phyloP scores from a whole-genome alignment of 1,140 invertebrate genomes.

The Bicyclus anynana region DNA sequence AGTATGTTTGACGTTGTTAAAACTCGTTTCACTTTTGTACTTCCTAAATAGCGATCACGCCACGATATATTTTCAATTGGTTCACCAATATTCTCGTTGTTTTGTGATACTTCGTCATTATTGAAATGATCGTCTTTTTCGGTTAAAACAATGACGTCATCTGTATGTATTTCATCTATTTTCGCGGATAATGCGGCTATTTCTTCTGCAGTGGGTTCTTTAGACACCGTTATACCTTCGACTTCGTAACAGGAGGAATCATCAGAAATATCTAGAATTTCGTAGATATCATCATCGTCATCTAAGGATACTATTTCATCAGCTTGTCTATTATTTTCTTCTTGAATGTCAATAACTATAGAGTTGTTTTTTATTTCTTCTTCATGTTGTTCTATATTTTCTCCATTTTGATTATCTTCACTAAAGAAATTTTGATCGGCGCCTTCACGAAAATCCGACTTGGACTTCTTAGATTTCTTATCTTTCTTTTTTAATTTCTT shows the following conservation, averaged over 20 bases:
- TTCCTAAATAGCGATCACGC: conserved; percentile 71
- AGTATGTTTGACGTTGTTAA: conserved; percentile 75
- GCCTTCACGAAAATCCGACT: conserved; percentile 54
- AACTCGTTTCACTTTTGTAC: conserved; percentile 78
- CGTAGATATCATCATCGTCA: conserved; percentile 42
- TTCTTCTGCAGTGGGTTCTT: conserved; percentile 63
- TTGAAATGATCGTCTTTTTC: conserved; percentile 44
- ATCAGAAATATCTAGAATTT: conserved; percentile 67
- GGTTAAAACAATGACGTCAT: conserved; percentile 25
- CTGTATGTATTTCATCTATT: conserved; percentile 60
- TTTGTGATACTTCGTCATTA: conserved; percentile 30
- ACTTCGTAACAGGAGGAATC: conserved; percentile 67
- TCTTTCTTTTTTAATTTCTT: conserved; percentile 44
- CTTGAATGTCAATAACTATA: not conserved
- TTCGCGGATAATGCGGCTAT: conserved; percentile 66
- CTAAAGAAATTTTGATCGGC: conserved; percentile 55
- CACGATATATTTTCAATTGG: conserved; percentile 56
- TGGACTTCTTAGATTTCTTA: conserved; percentile 29
- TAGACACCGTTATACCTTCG: conserved; percentile 56
- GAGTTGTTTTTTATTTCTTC: not conserved
- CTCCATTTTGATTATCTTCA: not conserved
- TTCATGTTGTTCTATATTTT: not conserved
- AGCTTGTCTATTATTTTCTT: conserved; percentile 7
- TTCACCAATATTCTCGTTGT: conserved; percentile 4
- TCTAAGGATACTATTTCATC: conserved; percentile 10